Conservation (phyloP, 2,113 vertebrate genomes). For the Phoxinus phoxinus region DNA sequence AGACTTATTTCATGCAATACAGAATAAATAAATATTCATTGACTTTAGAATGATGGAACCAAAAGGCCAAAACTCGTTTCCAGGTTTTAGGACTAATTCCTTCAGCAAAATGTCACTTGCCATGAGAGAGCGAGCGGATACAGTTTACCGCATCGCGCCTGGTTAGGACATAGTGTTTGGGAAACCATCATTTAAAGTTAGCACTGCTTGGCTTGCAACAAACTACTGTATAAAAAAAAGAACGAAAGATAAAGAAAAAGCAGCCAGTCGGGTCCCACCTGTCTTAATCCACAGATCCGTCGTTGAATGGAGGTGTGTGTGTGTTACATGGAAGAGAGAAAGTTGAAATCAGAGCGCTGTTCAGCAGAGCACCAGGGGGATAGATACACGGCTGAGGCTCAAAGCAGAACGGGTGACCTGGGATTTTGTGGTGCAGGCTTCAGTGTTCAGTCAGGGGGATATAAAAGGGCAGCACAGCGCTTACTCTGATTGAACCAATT, state of each 20-base stretch:
- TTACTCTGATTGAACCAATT: conserved; percentile 79
- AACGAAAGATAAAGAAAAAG: neutral
- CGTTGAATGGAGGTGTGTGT: conserved; percentile 35
- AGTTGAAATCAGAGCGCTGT: conserved; percentile 52
- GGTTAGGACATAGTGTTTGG: neutral
- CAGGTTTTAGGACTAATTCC: neutral
- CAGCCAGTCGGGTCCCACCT: neutral
- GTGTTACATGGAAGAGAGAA: conserved; percentile 45
- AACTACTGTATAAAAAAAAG: neutral
- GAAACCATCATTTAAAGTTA: neutral
- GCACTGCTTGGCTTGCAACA: neutral
- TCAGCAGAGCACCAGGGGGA: conserved; percentile 56
- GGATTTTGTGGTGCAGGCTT: conserved; percentile 64
- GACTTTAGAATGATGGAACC: neutral
- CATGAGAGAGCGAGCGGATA: neutral
- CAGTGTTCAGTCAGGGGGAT: conserved; percentile 66
- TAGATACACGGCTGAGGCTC: conserved; percentile 62
- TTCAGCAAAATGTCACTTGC: neutral
- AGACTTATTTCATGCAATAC: neutral
- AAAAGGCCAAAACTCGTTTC: neutral
- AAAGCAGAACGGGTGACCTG: conserved; percentile 68
- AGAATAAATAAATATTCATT: neutral
- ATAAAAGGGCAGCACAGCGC: conserved; percentile 72
- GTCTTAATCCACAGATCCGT: conserved; percentile 13
- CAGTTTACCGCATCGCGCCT: neutral